Evolutionary conservation across 2,113 vertebrate genomes (phyloP), one percentile per base, ranked within the genome.

Genomic region (Stomatorhinus ivindoensis): DNA sequence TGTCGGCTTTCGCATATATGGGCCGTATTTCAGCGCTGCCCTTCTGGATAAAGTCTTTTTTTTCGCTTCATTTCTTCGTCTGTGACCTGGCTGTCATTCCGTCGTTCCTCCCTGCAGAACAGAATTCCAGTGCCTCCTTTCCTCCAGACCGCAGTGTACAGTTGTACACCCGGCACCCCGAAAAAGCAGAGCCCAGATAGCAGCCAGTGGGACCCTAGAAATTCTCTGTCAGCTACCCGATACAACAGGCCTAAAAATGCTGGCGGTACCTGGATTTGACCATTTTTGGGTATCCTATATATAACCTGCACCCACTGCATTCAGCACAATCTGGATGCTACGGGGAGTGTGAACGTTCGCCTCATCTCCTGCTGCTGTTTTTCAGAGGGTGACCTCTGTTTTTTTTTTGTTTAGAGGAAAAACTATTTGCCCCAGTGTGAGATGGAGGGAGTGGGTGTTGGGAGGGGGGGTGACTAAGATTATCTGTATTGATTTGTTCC

Each of bases 401-500:
- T 82, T 80, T 80, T 42, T 17, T 82, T 83, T 46, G 19, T 83
- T 42, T 46, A 9, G 15, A 44, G 42, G 19, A 47, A 46, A n/a
- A 44, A 83, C 5, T 44, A 24, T 42, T 42, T 46, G 8, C 42
- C 31, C 21, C 80, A 42, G 13, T 4, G 76, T 82, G 39, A 21
- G 39, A 17, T 44, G 76, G 35, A 42, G 13, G 35, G 27, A 19
- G 39, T 21, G 17, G 19, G 17, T 46, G 19, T 83, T 3, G 6
- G 73, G 19, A 5, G 17, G 11, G 31, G 13, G 15, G n/a, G n/a
- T n/a, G n/a, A 46, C 35, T 39, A 76, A 76, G 69, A 76, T 76
- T 76, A 76, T 76, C 69, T 76, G 11, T 76, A 76, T 76, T 76
- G 69, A 76, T 76, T 76, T 76, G 69, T 76, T 19, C 69, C 69